These are phyloP conservation scores for Palloptera scutellata DNA, from an alignment of 2,888 invertebrate genomes.

Conservation along the genomic window DNA sequence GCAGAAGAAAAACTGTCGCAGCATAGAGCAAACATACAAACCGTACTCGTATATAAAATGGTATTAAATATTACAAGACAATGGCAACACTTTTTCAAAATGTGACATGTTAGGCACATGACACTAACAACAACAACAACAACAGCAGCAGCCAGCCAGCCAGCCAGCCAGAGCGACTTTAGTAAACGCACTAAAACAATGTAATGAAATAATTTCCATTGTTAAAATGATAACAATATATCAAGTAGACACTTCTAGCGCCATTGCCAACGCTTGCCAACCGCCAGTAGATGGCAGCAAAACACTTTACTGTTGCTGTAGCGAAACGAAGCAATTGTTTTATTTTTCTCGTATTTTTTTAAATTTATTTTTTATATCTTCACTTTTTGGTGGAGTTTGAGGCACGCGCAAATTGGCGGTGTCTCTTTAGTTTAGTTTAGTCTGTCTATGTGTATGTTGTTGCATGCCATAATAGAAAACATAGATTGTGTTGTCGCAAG, in stretches of 20 bases:
- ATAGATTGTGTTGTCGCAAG: no score
- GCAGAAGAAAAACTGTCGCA: not conserved
- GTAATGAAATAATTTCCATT: conserved; percentile 60
- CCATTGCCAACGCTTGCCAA: not conserved
- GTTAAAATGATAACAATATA: conserved; percentile 62
- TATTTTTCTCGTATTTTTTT: not conserved
- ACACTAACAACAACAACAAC: conserved; percentile 16
- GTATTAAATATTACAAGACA: conserved; percentile 14
- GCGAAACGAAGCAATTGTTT: not conserved
- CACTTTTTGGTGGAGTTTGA: no score
- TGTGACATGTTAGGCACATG: conserved; percentile 16
- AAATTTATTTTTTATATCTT: not conserved
- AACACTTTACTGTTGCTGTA: not conserved
- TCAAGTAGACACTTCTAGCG: conserved; percentile 53
- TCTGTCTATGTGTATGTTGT: no score
- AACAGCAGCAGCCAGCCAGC: not conserved
- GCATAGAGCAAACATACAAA: not conserved
- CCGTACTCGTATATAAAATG: conserved; percentile 4
- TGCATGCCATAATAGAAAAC: no score
- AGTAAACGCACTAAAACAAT: conserved; percentile 2
- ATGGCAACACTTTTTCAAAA: conserved; percentile 19
- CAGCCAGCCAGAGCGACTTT: conserved; percentile 25
- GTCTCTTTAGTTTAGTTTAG: no score
- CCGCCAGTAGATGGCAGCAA: not conserved
- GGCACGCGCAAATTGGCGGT: no score